Evolutionary conservation across 2,113 vertebrate species (phyloP), one percentile per base, ranked within the genome.

Genomic region (Myrmecophaga tridactyla): DNA sequence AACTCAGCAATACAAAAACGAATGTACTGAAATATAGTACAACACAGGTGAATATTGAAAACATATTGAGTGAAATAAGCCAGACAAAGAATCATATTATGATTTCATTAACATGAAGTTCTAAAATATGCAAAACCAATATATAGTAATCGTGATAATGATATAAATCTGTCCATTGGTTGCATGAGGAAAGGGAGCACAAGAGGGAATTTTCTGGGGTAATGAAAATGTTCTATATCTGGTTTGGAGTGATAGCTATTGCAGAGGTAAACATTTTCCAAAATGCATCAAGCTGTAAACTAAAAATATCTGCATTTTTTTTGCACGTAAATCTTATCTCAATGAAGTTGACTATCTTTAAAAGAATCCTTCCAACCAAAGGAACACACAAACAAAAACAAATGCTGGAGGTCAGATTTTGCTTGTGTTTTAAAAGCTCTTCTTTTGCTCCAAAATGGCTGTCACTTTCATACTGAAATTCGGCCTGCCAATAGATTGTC

Each of bases 381-480:
- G 34, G 41, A 21, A 56, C 53, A 56, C 53, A 51, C 43, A 56
- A 56, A 34, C 29, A n/a, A n/a, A 69, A 36, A 3, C 4, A 36
- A 36, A 36, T 39, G 70, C 27, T 23, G 41, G 60, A 53, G 41
- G 48, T 51, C 72, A 31, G 25, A 11, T 92, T 18, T 43, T 46
- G 70, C 62, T 29, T 58, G 48, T 3, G 36, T 41, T 41, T 10
- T n/a, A 17, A 31, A 70, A 36, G 23, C 7, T 2, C 3, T 2
- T 36, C 8, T 27, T 29, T 3, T 27, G 6, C 43, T 46, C 25
- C 13, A 2, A 1, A 0, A 4, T 7, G 60, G 12, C 39, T 12
- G 34, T 27, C 41, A 25, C 0, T 0, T 60, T 13, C 29, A 34
- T 1, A 1, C 17, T 29, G 76, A 46, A 73, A 36, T 29, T 5